These are phyloP conservation scores for Drosophila meridionalis DNA, from an alignment of 2,888 invertebrate genomes.

Conservation along the genomic window DNA sequence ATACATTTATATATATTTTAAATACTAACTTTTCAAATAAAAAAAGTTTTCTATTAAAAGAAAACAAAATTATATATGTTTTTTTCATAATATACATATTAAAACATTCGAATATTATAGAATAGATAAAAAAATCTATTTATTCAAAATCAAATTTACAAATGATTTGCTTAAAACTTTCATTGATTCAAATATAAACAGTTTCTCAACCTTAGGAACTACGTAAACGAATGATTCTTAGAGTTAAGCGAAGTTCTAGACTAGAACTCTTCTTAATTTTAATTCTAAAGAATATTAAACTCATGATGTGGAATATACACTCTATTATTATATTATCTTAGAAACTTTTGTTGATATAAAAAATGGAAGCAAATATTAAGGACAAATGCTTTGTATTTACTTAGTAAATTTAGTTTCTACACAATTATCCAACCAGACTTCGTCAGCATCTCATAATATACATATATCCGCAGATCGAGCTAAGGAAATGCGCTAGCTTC, in stretches of 20 bases:
- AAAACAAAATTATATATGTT: no score
- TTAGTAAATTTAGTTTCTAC: not conserved
- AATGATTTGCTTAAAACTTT: no score
- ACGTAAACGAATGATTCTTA: not conserved
- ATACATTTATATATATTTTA: no score
- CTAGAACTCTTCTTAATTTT: no score
- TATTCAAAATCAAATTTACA: no score
- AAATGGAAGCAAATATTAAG: not conserved
- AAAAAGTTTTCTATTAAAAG: no score
- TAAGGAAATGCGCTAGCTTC: constrained; percentile 23
- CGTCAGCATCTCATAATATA: not conserved
- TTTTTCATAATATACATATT: no score
- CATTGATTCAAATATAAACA: no score
- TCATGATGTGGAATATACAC: not conserved
- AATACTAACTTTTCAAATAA: no score
- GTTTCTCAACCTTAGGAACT: not conserved
- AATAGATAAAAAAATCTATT: no score
- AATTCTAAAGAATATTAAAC: not conserved
- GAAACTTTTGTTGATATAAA: not conserved
- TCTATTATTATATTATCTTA: not conserved
- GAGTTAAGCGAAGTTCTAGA: not conserved
- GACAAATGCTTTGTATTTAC: not conserved
- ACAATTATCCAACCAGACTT: not conserved
- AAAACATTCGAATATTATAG: no score
- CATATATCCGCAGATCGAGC: constrained; percentile 8